These are phyloP conservation scores for Sceloporus tristichus DNA, from an alignment of 2,113 vertebrate genomes.

Conservation along the genomic window DNA sequence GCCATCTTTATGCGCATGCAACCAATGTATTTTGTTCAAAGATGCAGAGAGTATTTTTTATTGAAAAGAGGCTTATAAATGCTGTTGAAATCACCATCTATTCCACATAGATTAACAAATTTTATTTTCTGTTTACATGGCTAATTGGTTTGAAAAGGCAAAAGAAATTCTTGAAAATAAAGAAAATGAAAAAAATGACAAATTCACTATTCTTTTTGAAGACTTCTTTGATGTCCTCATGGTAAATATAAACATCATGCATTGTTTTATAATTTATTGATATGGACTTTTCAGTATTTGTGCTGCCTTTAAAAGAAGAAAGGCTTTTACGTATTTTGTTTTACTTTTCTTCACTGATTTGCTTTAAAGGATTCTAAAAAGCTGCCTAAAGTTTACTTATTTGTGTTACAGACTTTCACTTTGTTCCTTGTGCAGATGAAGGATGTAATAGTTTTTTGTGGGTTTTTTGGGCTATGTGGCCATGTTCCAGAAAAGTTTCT, in stretches of 20 bases:
- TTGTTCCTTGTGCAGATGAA: background rate
- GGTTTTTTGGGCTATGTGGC: too few species aligned
- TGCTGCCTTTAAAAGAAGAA: background rate
- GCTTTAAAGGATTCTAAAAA: background rate
- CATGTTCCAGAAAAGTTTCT: too few species aligned
- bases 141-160: slow-evolving; percentile 91
- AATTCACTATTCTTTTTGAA: slow-evolving; percentile 83
- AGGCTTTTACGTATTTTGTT: background rate
- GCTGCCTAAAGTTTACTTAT: too few species aligned
- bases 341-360: background rate
- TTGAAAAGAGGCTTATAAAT: background rate
- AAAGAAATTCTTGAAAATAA: slow-evolving; percentile 82
- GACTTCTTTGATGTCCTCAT: slow-evolving; percentile 88
- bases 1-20: background rate
- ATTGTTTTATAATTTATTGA: slow-evolving; percentile 25
- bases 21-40: background rate
- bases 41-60: background rate
- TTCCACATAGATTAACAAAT: background rate
- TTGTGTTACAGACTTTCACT: background rate
- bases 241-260: slow-evolving; percentile 74
- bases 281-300: slow-evolving; percentile 33
- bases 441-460: background rate
- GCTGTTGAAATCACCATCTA: background rate
- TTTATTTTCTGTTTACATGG: slow-evolving; percentile 84
- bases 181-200: slow-evolving; percentile 80